Percentiles rank a stretch among this genome's conserved stretches.
Evolutionary conservation across 1,140 invertebrate genomes (phyloP).

Genomic region (Papilio xuthus): DNA sequence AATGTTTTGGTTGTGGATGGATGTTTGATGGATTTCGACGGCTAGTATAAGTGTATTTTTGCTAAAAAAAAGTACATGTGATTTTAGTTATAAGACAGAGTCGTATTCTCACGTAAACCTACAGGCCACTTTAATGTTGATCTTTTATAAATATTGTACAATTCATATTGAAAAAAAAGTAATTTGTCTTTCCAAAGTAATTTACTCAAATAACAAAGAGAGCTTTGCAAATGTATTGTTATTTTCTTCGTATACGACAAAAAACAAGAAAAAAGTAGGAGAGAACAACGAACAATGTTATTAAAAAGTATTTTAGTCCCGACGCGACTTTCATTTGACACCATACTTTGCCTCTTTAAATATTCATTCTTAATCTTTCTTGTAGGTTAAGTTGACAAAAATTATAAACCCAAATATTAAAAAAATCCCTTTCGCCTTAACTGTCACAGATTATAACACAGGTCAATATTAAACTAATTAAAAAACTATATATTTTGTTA

Average conservation of each 20-base stretch:
- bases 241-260: slow-evolving; percentile 30
- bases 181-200: slow-evolving; percentile 33
- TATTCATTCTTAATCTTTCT: slow-evolving; percentile 37
- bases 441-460: background rate
- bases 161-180: slow-evolving; percentile 24
- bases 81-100: too few species aligned
- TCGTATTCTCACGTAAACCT: background rate
- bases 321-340: slow-evolving; percentile 24
- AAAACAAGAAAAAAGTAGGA: slow-evolving; percentile 4
- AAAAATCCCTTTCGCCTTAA: background rate
- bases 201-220: slow-evolving; percentile 31
- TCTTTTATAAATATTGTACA: slow-evolving; percentile 16
- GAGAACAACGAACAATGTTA: slow-evolving; percentile 34
- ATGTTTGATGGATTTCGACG: too few species aligned
- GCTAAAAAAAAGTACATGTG: too few species aligned
- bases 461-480: background rate
- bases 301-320: slow-evolving; percentile 34
- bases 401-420: background rate
- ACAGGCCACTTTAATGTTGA: background rate
- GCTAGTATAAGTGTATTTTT: too few species aligned
- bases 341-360: slow-evolving; percentile 28
- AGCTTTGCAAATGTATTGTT: slow-evolving; percentile 31
- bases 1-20: too few species aligned
- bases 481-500: background rate
- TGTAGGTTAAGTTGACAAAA: slow-evolving; percentile 20